Conservation (phyloP, 2,113 vertebrate genomes). For the Zootoca vivipara region DNA sequence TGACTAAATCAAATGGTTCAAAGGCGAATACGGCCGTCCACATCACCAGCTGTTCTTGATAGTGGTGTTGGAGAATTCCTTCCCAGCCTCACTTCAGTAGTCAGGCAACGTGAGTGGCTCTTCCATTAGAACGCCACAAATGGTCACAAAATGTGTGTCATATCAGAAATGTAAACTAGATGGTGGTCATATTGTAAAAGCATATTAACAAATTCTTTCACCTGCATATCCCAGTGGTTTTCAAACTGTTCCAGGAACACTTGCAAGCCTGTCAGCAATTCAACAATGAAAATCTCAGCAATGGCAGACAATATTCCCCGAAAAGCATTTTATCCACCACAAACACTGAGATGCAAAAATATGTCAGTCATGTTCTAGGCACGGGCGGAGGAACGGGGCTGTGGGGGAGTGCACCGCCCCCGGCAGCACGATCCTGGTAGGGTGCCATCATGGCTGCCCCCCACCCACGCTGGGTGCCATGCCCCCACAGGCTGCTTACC, state of each 20-base stretch:
- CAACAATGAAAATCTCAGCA: neutral
- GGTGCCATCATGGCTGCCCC: no score
- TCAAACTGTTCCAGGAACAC: neutral
- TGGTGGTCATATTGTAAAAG: neutral
- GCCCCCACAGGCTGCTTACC: no score
- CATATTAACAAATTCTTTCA: neutral
- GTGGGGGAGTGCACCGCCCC: no score
- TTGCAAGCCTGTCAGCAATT: neutral
- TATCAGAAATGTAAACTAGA: neutral
- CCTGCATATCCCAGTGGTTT: neutral
- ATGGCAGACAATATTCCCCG: neutral
- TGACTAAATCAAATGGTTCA: neutral
- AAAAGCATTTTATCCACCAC: neutral
- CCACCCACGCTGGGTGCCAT: no score
- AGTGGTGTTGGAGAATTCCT: no score
- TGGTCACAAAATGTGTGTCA: neutral
- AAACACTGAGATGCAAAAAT: neutral
- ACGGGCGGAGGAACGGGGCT: no score
- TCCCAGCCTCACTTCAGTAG: no score
- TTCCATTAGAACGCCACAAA: neutral
- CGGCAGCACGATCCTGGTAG: no score
- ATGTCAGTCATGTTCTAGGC: neutral
- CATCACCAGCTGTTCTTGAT: neutral
- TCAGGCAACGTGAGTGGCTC: neutral
- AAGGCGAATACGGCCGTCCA: neutral